Percentiles rank a stretch among this genome's conserved stretches.
phyloP scores from a whole-genome alignment of 2,888 invertebrate genomes.

The Drosophila putrida region DNA sequence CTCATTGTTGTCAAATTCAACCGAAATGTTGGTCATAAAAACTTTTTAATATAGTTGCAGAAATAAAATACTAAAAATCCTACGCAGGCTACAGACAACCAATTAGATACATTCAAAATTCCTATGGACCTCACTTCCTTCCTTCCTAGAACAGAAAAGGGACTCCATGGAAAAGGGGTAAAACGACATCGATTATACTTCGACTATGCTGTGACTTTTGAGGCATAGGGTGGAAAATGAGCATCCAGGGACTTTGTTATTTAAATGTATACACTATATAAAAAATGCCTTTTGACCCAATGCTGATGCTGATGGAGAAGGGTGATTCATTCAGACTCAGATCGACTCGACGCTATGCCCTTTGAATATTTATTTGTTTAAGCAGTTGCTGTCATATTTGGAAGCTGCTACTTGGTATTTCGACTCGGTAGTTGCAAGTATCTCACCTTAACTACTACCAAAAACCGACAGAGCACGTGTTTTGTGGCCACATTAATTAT shows the following conservation, averaged over 20 bases:
- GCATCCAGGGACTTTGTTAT: slow-evolving; percentile 63
- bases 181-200: slow-evolving; percentile 27
- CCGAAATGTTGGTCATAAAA: slow-evolving; percentile 64
- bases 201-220: slow-evolving; percentile 27
- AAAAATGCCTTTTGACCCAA: slow-evolving; percentile 11
- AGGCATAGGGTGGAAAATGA: slow-evolving; percentile 54
- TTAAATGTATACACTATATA: slow-evolving; percentile 8
- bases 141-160: not conserved
- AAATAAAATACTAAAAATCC: slow-evolving; percentile 39
- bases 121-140: slow-evolving; percentile 30
- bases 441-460: slow-evolving; percentile 42
- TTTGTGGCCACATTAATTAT: slow-evolving; percentile 66
- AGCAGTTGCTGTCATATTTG: slow-evolving; percentile 46
- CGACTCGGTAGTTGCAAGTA: slow-evolving; percentile 3
- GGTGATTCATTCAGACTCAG: slow-evolving; percentile 2
- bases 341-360: slow-evolving; percentile 40
- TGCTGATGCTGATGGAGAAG: not conserved
- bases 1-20: slow-evolving; percentile 58
- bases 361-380: slow-evolving; percentile 67
- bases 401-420: slow-evolving; percentile 17
- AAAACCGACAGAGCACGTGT: slow-evolving; percentile 36
- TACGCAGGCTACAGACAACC: slow-evolving; percentile 35
- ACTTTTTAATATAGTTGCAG: slow-evolving; percentile 67
- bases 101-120: slow-evolving; percentile 68
- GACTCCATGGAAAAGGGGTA: not conserved